Evolutionary conservation across 2,797 vertebrate genomes (phyloP).

Genomic region (Pseudomugil tenellus): DNA sequence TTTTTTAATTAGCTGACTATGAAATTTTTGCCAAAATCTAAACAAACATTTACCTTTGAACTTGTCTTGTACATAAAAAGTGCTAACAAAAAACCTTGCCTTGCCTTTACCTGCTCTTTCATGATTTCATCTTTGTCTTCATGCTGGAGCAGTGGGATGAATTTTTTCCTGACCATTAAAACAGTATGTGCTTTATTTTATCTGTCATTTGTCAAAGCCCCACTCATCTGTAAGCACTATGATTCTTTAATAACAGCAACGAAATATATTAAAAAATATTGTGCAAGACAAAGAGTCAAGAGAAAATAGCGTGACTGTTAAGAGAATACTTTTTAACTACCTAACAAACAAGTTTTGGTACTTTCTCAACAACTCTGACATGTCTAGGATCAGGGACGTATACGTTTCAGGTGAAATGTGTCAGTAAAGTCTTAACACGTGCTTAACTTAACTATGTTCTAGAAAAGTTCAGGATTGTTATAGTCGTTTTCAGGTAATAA

Average conservation of each 20-base stretch:
- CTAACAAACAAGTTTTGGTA: slow-evolving; percentile 3
- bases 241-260: background rate
- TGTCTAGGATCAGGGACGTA: no score
- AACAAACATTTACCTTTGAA: slow-evolving; percentile 35
- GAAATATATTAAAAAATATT: background rate
- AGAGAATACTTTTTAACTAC: slow-evolving; percentile 7
- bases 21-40: slow-evolving; percentile 23
- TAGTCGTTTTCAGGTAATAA: background rate
- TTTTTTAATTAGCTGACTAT: no score
- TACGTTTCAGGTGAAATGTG: no score
- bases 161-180: background rate
- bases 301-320: background rate
- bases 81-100: no score
- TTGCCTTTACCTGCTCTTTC: no score
- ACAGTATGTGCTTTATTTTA: background rate
- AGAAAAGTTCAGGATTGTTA: background rate
- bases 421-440: background rate
- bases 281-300: background rate
- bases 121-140: background rate
- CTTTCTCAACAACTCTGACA: slow-evolving; percentile 10
- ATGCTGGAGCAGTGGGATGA: background rate
- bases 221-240: background rate
- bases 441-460: background rate
- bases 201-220: slow-evolving; percentile 6
- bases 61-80: no score